Base-by-base conservation (phyloP, 64 coral and sea anemone genomes). In the Porites lutea region DNA sequence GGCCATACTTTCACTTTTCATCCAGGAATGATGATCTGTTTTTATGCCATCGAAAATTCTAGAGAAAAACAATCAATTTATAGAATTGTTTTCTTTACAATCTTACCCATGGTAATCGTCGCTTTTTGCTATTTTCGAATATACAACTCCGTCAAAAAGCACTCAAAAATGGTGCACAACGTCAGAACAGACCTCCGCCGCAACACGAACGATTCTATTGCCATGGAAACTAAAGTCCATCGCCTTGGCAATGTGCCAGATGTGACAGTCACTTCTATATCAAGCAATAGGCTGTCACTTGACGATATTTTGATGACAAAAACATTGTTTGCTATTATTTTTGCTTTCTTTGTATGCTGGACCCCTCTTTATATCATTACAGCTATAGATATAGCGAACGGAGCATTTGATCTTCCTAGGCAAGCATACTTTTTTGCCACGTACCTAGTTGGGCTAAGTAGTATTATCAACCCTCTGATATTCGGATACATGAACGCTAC, bases 291-390 rank as follows among this genome's bases (percentile, higher is more conserved):
- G 18, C 13, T 79, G 3, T 59, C 77, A 13, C 5, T 23, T 0
- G 77, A 79, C 2, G 77, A 79, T 59, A 79, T 79, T 59, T 52
- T 79, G 6, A 79, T 79, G 21, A 79, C 77, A 1, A 79, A 79
- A 79, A 79, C 55, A 59, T 60, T 79, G 10, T 79, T 79, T 79
- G 77, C 77, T 5, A 79, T 79, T 1, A 59, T 57, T 14, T 59
- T 79, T 10, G 77, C 52, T 13, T 79, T 79, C 59, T 79, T 79
- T 20, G 77, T 79, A 12, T 79, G 77, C n/a, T 79, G 77, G 77
- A 79, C 77, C 1, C 77, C 77, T 3, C 51, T 79, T 4, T 79
- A 79, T 51, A 19, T 59, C n/a, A 60, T 79, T 4, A 79, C 77
- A 10, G 16, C 77, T 12, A 59, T 79, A 59, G 77, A 79, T 59